Evolutionary conservation across 37 sponge, comb jelly and placozoan species (phyloP), one percentile per base, ranked within the genome.

Genomic region (Chondrilla cf. caribensis): DNA sequence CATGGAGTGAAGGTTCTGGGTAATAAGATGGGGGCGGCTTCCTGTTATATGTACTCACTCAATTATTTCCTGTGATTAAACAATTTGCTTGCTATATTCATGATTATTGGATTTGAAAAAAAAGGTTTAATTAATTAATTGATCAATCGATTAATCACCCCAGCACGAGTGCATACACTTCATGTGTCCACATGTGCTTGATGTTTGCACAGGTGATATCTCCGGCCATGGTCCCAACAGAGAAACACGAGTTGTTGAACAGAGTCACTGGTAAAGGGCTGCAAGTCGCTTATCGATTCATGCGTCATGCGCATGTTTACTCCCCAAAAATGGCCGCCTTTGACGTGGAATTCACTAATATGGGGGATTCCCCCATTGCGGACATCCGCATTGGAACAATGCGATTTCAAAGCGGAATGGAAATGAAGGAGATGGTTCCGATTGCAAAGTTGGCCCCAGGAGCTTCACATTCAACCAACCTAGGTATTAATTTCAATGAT

Each of bases 401-500:
- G 0, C 55, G 76, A n/a, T 87, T 95, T 19, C 88, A 86, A 64
- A 28, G 80, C 0, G 92, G 91, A 17, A 95, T 95, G 95, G 73
- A 42, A 31, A 86, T 95, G 80, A 82, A 64, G 15, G 88, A 80
- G 3, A 60, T 57, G 6, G 70, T 58, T 6, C 59, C 54, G 2
- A 72, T 89, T 11, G 37, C 60, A 4, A 71, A 84, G 73, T 35
- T 97, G 5, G 58, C 77, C 22, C 79, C 88, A 54, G 94, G 95
- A 9, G 81, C 71, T 32, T 70, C 85, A 24, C 54, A 75, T 0
- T 80, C 91, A 14, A 75, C 86, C 21, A 84, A 84, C 26, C 62
- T 98, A 2, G 95, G 94, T 2, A 89, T 98, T 22, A 85, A 98
- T 79, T 98, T 98, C 77, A 95, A 95, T 58, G 98, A 98, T 81